These are phyloP conservation scores for Hypotaenidia philippensis DNA, from an alignment of 2,797 vertebrate species.

Conservation along the genomic window DNA sequence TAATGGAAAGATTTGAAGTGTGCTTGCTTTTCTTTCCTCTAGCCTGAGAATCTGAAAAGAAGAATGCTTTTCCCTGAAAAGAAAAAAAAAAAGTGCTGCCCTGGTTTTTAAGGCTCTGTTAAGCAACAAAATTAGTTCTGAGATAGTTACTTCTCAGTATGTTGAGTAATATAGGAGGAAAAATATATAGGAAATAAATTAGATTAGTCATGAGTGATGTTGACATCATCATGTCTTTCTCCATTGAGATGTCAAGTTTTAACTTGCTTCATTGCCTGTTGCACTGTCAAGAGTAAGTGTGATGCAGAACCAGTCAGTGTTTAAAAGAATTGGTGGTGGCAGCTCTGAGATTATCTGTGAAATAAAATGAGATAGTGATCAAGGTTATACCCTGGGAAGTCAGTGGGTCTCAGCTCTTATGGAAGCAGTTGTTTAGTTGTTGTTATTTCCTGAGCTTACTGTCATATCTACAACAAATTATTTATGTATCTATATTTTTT, in stretches of 20 bases:
- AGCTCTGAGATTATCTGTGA: neutral
- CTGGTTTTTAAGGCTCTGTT: neutral
- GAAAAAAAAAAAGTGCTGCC: neutral
- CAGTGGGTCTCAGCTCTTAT: neutral
- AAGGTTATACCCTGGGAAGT: neutral
- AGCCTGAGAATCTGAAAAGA: constrained; percentile 70
- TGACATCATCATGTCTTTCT: constrained; percentile 1
- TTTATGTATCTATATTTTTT: neutral
- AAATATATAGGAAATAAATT: constrained; percentile 30
- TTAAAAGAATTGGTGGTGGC: neutral
- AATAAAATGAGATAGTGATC: neutral
- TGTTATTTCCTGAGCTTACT: neutral
- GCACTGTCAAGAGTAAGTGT: neutral
- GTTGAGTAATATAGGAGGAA: constrained; percentile 30
- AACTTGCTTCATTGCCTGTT: neutral
- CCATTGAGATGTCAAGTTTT: constrained; percentile 14
- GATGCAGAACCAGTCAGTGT: neutral
- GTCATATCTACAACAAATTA: neutral
- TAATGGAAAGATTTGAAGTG: constrained; percentile 78
- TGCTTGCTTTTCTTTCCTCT: constrained; percentile 65
- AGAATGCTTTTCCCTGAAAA: constrained; percentile 56
- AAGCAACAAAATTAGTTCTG: neutral
- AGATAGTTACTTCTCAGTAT: constrained; percentile 7
- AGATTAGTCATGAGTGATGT: constrained; percentile 13
- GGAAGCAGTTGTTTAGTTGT: neutral